A percentile compares a stretch with the other conserved stretches of the same genome.
phyloP scores from a whole-genome alignment of 2,888 invertebrate species.

The Tetranychus truncatus region DNA sequence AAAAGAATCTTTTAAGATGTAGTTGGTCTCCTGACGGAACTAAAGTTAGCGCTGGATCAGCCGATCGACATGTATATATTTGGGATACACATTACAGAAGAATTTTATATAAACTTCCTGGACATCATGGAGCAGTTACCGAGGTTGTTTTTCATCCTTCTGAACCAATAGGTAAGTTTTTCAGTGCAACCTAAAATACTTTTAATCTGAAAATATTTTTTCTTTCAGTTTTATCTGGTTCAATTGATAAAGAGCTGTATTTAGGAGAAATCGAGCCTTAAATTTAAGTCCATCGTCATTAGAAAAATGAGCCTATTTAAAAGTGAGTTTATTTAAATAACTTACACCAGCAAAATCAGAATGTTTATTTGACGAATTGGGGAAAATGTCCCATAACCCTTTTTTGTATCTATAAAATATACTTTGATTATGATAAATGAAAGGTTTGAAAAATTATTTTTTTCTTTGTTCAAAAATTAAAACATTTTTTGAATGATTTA shows the following conservation, averaged over 20 bases:
- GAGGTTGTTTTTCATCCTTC: constrained; percentile 83
- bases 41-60: constrained; percentile 74
- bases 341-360: no score
- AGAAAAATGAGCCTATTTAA: background rate
- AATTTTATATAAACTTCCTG: constrained; percentile 86
- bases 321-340: background rate
- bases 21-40: constrained; percentile 84
- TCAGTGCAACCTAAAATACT: background rate
- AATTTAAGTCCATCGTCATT: background rate
- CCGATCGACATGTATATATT: constrained; percentile 82
- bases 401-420: no score
- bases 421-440: no score
- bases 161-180: constrained; percentile 57
- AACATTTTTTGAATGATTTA: no score
- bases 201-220: constrained; percentile 28
- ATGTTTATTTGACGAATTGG: no score
- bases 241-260: constrained; percentile 86
- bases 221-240: constrained; percentile 54
- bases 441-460: no score
- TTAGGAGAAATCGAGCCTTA: constrained; percentile 59
- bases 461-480: no score
- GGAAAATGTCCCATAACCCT: no score
- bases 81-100: constrained; percentile 87
- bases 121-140: constrained; percentile 92
- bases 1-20: constrained; percentile 81